Evolutionary conservation across 2,797 vertebrate genomes (phyloP), one percentile per base, ranked within the genome.

Genomic region (Micromesistius poutassou): DNA sequence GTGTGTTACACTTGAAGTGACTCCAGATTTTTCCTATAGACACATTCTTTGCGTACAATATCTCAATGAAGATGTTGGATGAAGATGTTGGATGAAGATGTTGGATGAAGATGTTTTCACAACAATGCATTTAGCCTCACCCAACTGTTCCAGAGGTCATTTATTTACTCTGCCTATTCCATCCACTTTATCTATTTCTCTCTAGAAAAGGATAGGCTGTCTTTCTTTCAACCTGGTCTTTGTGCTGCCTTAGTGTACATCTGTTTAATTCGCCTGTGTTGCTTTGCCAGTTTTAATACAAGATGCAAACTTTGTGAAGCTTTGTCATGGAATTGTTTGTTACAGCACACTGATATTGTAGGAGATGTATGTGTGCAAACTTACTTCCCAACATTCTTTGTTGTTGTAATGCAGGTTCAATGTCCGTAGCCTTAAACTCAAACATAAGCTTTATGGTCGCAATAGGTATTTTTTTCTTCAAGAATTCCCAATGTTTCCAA

Each of bases 351-450:
- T 22, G 55, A 62, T 62, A 10, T n/a, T 8, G 55, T 62, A 22
- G 55, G 22, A n/a, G 22, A 25, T 25, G 55, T n/a, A 25, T 19
- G 71, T 72, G 71, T 75, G 9, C 74, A 30, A 25, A 55, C 35
- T 66, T 9, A 30, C 74, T 33, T 71, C 55, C 55, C 55, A 62
- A 9, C 55, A 8, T 5, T 55, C 46, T 22, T 13, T 55, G 5
- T 62, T 62, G 22, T 62, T 19, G 55, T 25, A 4, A n/a, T 83
- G 82, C 79, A 86, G 79, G 82, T 86, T 9, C 68, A 78, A 83
- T 81, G 82, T 84, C 55, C 85, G 86, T 82, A 90, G 89, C 87
- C 86, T 89, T 90, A 85, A 85, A 81, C 85, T 88, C 76, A 62
- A 62, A 55, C 80, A 50, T 76, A 22, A 73, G 33, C 72, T 73